Evolutionary conservation across 2,888 invertebrate genomes (phyloP).

Genomic region (Polymixis flavicincta): DNA sequence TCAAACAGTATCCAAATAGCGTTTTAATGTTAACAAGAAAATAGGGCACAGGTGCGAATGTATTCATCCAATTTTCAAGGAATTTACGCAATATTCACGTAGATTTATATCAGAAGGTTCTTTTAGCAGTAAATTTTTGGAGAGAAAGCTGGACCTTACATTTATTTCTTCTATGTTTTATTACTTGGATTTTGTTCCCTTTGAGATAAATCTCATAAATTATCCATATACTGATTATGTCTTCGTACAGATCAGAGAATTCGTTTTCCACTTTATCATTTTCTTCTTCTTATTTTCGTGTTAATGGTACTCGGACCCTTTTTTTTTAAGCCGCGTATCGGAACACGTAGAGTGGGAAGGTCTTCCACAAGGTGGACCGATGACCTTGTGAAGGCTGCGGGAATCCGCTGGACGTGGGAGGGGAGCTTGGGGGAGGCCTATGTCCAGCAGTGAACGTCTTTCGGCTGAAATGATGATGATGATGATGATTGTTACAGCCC

Average conservation of each 20-base stretch:
- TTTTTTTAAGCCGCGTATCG: too few species aligned
- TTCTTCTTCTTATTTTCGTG: too few species aligned
- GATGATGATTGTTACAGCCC: too few species aligned
- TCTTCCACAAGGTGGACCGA: too few species aligned
- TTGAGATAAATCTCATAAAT: background rate
- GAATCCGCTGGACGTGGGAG: too few species aligned
- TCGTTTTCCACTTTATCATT: background rate
- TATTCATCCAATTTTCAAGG: conserved; percentile 20
- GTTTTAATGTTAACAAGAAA: conserved; percentile 22
- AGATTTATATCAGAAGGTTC: conserved; percentile 26
- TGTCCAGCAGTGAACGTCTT: too few species aligned
- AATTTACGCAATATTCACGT: conserved; percentile 18
- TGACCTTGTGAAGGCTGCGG: too few species aligned
- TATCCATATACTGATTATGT: background rate
- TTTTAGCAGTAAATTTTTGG: conserved; percentile 20
- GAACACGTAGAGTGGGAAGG: too few species aligned
- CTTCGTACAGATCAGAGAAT: background rate
- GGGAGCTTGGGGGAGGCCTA: too few species aligned
- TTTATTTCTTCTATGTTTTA: background rate
- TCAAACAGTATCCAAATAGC: background rate
- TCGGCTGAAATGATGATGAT: too few species aligned
- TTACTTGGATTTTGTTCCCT: background rate
- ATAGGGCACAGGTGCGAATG: conserved; percentile 47
- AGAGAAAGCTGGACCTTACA: background rate
- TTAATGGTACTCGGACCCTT: too few species aligned